Evolutionary conservation across 2,113 vertebrate species (phyloP), one percentile per base, ranked within the genome.

Genomic region (Mus pahari): DNA sequence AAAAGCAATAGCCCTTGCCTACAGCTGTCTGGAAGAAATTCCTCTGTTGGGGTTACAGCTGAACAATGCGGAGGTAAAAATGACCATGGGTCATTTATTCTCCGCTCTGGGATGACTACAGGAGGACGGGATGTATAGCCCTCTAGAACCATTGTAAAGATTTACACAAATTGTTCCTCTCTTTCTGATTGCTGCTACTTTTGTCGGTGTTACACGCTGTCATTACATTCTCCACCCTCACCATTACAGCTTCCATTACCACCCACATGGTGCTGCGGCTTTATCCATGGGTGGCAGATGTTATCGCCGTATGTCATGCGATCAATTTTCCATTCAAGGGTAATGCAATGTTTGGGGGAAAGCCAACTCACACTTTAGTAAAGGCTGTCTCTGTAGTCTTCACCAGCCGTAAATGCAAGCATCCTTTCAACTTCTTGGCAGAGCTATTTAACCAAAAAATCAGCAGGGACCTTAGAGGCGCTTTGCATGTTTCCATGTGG

Each of bases 271-370:
- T 96, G 92, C 95, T 90, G 90, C 0, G 70, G 95, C 97, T 98
- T 95, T 97, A 97, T 97, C 97, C 95, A 97, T 94, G 97, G 97
- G 97, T 97, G 97, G 97, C 97, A 98, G 97, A 98, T 98, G 97
- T 97, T 98, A 97, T 97, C 97, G 96, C 97, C 97, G 97, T 98
- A 98, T 98, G 97, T 97, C 97, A 98, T 97, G 94, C 70, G 95
- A 98, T 98, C 97, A 97, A 98, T 97, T 98, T 97, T 97, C 97
- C 97, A 97, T 97, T 98, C 97, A 97, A 97, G 97, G 97, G 96
- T 97, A 98, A 98, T 98, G 97, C 89, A 97, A 97, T 95, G 97
- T 98, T 98, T 98, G 97, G 97, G 97, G 91, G 95, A 93, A 96
- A 97, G 97, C 97, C 97, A 98, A 92, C 92, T 97, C 97, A 94